A percentile compares a stretch with the other conserved stretches of the same genome.
phyloP scores from a whole-genome alignment of 2,888 invertebrate genomes.

The Drosophila cognata region DNA sequence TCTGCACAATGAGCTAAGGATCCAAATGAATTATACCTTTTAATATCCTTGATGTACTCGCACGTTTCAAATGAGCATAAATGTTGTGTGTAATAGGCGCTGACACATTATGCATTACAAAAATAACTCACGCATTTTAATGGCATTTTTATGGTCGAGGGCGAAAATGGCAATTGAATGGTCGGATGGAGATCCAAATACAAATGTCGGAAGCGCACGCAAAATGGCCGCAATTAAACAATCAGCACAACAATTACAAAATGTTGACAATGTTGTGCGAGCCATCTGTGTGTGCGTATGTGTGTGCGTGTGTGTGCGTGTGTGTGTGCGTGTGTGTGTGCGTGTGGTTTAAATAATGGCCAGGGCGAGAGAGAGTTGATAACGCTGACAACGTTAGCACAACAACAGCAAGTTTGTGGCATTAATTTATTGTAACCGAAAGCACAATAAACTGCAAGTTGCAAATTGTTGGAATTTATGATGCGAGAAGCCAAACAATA shows the following conservation, averaged over 20 bases:
- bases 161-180: conserved; percentile 27
- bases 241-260: conserved; percentile 78
- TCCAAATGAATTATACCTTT: neutral
- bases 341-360: conserved; percentile 13
- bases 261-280: conserved; percentile 50
- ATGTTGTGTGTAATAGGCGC: neutral
- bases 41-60: neutral
- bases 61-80: neutral
- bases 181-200: conserved; percentile 17
- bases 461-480: conserved; percentile 54
- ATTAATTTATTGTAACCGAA: conserved; percentile 72
- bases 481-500: conserved; percentile 46
- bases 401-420: conserved; percentile 66
- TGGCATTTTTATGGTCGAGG: neutral
- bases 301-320: conserved; percentile 16
- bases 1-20: conserved; percentile 3
- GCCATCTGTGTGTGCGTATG: neutral
- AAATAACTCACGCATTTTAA: conserved; percentile 6
- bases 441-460: conserved; percentile 66
- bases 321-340: neutral
- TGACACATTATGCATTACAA: neutral
- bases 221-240: conserved; percentile 81
- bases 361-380: conserved; percentile 45
- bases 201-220: conserved; percentile 65
- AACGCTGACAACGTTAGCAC: conserved; percentile 73